phyloP scores from a whole-genome alignment of 2,113 vertebrate species.

The Struthio camelus region DNA sequence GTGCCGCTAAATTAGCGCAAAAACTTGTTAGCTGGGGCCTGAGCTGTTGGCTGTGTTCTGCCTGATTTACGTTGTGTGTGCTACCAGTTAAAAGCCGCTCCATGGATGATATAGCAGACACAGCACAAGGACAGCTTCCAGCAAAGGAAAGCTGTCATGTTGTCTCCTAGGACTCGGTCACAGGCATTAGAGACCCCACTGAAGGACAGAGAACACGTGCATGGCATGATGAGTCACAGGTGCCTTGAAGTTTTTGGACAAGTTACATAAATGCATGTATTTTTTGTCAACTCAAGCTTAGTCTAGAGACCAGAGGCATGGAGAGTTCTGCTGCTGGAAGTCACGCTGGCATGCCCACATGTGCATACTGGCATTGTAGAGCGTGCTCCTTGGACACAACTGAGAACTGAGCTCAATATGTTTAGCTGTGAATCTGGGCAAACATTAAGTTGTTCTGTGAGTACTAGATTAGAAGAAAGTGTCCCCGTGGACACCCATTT shows the following conservation, averaged over 20 bases:
- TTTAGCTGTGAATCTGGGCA: background rate
- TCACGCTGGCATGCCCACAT: accelerated
- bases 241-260: background rate
- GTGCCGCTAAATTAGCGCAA: background rate
- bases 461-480: background rate
- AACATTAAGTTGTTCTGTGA: background rate
- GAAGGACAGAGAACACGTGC: background rate
- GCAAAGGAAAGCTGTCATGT: background rate
- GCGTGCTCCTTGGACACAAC: background rate
- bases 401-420: background rate
- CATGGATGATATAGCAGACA: background rate
- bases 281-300: background rate
- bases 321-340: background rate
- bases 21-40: background rate
- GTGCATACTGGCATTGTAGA: background rate
- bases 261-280: background rate
- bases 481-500: background rate
- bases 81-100: background rate
- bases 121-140: background rate
- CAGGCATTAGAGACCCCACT: background rate
- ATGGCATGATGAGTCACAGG: background rate
- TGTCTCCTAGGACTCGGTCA: background rate
- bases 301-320: background rate
- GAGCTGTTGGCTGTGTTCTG: background rate
- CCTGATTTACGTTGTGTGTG: background rate